Conservation (phyloP, 1,140 invertebrate genomes). For the Nasonia vitripennis region DNA sequence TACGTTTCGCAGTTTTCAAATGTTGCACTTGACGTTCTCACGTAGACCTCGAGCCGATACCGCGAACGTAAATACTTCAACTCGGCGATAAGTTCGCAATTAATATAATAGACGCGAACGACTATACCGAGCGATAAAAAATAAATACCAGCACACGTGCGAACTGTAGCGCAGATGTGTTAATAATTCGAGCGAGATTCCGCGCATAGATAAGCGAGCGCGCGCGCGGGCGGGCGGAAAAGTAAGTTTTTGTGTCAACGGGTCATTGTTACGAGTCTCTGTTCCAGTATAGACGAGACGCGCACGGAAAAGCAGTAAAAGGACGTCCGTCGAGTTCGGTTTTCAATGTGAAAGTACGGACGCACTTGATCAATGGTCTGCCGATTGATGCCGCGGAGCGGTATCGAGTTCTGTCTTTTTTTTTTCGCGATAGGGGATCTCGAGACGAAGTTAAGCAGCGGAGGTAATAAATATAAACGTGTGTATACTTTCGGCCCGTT, state of each 20-base stretch:
- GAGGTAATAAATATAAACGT: too few species aligned
- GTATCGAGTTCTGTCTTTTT: too few species aligned
- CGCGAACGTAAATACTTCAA: not conserved
- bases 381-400: not conserved
- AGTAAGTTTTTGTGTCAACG: slow-evolving; percentile 36
- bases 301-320: not conserved
- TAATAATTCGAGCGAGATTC: not conserved
- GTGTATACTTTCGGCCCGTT: too few species aligned
- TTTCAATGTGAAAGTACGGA: not conserved
- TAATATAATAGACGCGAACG: not conserved
- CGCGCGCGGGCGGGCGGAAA: not conserved
- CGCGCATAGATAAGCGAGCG: not conserved
- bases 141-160: too few species aligned
- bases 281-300: not conserved
- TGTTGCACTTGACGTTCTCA: not conserved
- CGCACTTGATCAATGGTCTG: not conserved
- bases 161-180: not conserved
- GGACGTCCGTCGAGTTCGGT: not conserved
- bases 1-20: too few species aligned
- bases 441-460: too few species aligned
- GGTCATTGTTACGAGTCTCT: slow-evolving; percentile 22
- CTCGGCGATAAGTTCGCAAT: not conserved
- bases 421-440: too few species aligned
- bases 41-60: not conserved
- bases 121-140: too few species aligned